A percentile compares a stretch with the other conserved stretches of the same genome.
These are phyloP conservation scores for Camponotus fellah DNA, from an alignment of 2,888 invertebrate genomes.

Conservation along the genomic window DNA sequence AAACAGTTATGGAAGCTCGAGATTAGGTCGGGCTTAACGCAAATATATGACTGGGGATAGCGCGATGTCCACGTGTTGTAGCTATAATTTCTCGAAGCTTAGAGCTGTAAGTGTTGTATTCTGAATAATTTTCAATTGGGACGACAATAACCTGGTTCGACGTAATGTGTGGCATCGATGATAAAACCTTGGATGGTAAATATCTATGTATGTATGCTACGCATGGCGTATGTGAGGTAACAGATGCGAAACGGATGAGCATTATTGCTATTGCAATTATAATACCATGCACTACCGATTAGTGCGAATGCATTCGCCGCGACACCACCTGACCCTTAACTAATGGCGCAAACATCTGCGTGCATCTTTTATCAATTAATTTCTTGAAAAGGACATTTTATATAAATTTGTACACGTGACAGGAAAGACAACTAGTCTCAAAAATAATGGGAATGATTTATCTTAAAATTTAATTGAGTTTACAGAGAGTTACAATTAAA, in stretches of 20 bases:
- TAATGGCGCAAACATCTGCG: conserved; percentile 32
- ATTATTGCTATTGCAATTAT: conserved; percentile 44
- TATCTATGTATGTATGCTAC: conserved; percentile 27
- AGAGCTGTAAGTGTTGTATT: conserved; percentile 56
- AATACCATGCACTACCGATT: conserved; percentile 17
- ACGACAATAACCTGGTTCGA: conserved; percentile 69
- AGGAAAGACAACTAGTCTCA: background rate
- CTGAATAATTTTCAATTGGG: conserved; percentile 73
- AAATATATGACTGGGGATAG: conserved; percentile 60
- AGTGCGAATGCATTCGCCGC: background rate
- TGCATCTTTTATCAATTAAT: conserved; percentile 1
- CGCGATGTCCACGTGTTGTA: conserved; percentile 63
- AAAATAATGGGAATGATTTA: background rate
- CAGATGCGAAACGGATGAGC: conserved; percentile 35
- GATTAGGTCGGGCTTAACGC: conserved; percentile 34
- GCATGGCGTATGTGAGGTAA: background rate
- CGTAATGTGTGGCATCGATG: conserved; percentile 48
- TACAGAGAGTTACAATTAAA: background rate
- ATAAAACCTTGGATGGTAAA: conserved; percentile 62
- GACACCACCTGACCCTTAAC: conserved; percentile 34
- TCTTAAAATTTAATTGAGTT: background rate
- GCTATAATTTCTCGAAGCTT: conserved; percentile 57
- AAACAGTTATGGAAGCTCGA: conserved; percentile 36
- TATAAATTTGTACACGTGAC: background rate
- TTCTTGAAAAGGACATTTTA: background rate